Conservation (phyloP, 2,113 vertebrate species). For the Otis tarda region DNA sequence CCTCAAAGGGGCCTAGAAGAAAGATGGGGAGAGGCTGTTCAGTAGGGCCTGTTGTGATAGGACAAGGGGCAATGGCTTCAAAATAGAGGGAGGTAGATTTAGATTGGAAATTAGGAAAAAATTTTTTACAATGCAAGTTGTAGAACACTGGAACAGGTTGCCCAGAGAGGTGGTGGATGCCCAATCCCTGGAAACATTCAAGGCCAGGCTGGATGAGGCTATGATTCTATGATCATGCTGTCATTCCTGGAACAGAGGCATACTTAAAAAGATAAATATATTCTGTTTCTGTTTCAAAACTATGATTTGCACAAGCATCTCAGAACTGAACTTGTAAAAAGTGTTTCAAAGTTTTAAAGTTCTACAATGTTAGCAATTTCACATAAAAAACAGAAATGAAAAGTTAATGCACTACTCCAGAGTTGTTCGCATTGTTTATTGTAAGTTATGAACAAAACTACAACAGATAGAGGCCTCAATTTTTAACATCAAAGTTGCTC, state of each 20-base stretch:
- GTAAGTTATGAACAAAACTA: background rate
- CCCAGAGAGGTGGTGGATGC: too few relatives aligned
- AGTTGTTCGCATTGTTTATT: background rate
- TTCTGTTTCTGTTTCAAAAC: background rate
- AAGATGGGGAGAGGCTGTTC: too few relatives aligned
- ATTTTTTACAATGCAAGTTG: too few relatives aligned
- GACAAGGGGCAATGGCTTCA: too few relatives aligned
- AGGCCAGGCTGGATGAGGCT: too few relatives aligned
- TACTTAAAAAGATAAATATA: background rate
- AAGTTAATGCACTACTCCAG: background rate
- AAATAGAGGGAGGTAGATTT: too few relatives aligned
- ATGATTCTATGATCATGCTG: background rate
- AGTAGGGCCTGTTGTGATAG: too few relatives aligned
- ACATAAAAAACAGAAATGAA: background rate
- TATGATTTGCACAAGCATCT: background rate
- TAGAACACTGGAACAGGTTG: too few relatives aligned
- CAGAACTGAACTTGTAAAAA: background rate
- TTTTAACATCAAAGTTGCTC: background rate
- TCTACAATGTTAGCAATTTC: background rate
- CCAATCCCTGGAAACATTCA: too few relatives aligned
- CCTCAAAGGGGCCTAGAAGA: too few relatives aligned
- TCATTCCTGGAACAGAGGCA: background rate
- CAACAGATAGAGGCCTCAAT: rapidly evolving
- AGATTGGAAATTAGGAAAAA: too few relatives aligned
- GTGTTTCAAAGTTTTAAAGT: background rate